phyloP scores from a whole-genome alignment of 2,888 invertebrate genomes.

The Dendrolimus pini region DNA sequence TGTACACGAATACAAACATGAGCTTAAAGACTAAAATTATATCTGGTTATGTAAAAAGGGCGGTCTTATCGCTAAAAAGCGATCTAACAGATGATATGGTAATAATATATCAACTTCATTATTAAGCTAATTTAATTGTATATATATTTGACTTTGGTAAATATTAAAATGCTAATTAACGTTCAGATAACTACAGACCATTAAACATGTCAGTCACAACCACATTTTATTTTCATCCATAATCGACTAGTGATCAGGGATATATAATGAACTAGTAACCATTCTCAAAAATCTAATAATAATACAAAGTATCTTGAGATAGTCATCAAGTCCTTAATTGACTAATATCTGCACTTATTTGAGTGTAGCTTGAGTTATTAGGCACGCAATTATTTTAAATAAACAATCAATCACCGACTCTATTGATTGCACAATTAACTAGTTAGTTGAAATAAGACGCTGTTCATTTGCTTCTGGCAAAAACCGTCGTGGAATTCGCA shows the following conservation, averaged over 20 bases:
- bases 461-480: background rate
- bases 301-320: background rate
- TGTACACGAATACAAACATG: too few species aligned
- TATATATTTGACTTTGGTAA: too few species aligned
- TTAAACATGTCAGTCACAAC: too few species aligned
- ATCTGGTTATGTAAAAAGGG: too few species aligned
- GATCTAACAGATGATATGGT: too few species aligned
- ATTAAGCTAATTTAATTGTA: too few species aligned
- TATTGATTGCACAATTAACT: slow-evolving; percentile 62
- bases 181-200: too few species aligned
- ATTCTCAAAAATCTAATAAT: background rate
- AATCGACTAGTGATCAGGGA: background rate
- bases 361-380: slow-evolving; percentile 33
- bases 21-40: too few species aligned
- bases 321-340: slow-evolving; percentile 14
- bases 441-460: slow-evolving; percentile 11
- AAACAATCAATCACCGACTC: slow-evolving; percentile 47
- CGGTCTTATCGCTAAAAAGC: too few species aligned
- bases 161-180: too few species aligned
- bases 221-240: too few species aligned
- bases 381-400: slow-evolving; percentile 29
- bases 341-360: slow-evolving; percentile 19
- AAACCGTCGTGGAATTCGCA: background rate
- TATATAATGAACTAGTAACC: background rate
- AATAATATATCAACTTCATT: too few species aligned